phyloP scores from a whole-genome alignment of 1,140 invertebrate species.

The Ephestia elutella region DNA sequence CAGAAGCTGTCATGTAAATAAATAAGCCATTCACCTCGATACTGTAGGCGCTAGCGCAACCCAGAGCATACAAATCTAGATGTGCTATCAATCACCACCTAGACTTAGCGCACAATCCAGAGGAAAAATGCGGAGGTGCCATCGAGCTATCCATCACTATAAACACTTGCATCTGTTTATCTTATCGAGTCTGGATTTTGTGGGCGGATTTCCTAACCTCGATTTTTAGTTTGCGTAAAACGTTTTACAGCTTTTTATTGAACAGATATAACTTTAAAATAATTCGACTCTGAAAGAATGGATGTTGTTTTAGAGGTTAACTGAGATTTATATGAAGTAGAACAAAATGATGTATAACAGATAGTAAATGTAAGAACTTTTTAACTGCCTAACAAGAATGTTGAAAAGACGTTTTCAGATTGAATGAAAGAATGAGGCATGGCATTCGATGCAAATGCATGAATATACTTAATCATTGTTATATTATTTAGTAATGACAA shows the following conservation, averaged over 20 bases:
- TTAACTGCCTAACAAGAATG: too few relatives aligned
- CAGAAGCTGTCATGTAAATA: not conserved
- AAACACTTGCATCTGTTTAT: not conserved
- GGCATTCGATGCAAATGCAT: too few relatives aligned
- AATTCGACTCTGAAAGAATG: conserved; percentile 14
- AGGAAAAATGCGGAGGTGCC: not conserved
- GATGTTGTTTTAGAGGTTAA: not conserved
- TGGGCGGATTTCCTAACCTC: conserved; percentile 1
- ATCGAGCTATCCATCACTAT: not conserved
- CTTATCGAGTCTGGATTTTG: not conserved
- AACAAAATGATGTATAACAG: too few relatives aligned
- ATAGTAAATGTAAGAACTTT: too few relatives aligned
- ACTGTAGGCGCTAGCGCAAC: conserved; percentile 30
- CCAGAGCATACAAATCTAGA: conserved; percentile 44
- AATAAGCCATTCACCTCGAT: conserved; percentile 28
- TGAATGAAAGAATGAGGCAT: too few relatives aligned
- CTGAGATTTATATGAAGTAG: not conserved
- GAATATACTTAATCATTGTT: too few relatives aligned
- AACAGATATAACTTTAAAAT: not conserved
- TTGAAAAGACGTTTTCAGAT: too few relatives aligned
- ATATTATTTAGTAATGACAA: too few relatives aligned
- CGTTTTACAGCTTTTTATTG: not conserved
- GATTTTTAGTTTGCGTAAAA: not conserved
- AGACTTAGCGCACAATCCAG: conserved; percentile 22
- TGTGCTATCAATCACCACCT: conserved; percentile 31